Evolutionary conservation across 2,113 vertebrate genomes (phyloP).

Genomic region (Oryctolagus cuniculus): DNA sequence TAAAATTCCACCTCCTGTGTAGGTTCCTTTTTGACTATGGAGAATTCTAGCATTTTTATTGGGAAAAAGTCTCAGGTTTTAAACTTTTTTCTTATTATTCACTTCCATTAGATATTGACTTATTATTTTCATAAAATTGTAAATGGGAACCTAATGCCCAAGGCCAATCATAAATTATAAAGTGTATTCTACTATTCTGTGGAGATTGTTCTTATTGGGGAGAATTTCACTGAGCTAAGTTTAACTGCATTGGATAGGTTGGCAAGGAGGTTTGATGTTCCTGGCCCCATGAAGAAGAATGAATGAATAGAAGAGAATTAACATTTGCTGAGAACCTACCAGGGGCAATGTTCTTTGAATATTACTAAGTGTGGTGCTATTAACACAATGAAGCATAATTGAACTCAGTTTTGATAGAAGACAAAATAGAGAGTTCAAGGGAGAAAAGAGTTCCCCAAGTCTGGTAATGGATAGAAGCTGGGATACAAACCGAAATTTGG

Average conservation of each 20-base stretch:
- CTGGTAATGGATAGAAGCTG: not conserved
- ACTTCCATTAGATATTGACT: conserved; percentile 51
- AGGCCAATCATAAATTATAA: conserved; percentile 61
- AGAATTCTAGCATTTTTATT: not conserved
- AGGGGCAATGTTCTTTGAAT: not conserved
- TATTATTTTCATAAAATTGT: conserved; percentile 70
- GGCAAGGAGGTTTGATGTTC: not conserved
- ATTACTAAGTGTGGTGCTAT: not conserved
- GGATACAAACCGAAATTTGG: not conserved
- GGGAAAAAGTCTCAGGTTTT: not conserved
- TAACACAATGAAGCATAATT: not conserved
- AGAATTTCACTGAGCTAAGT: conserved; percentile 31
- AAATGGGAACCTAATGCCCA: conserved; percentile 18
- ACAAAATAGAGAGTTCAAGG: not conserved
- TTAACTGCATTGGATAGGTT: conserved; percentile 12
- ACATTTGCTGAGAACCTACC: not conserved
- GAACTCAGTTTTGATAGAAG: not conserved
- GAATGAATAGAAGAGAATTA: not conserved
- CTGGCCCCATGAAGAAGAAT: not conserved
- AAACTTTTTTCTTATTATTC: not conserved
- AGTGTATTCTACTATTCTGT: conserved; percentile 17
- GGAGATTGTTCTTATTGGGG: conserved; percentile 7
- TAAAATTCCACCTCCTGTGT: not conserved
- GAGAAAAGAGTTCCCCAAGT: not conserved
- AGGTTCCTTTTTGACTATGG: not conserved